These are phyloP conservation scores for Cavia porcellus DNA, from an alignment of 2,113 vertebrate genomes.

Conservation along the genomic window DNA sequence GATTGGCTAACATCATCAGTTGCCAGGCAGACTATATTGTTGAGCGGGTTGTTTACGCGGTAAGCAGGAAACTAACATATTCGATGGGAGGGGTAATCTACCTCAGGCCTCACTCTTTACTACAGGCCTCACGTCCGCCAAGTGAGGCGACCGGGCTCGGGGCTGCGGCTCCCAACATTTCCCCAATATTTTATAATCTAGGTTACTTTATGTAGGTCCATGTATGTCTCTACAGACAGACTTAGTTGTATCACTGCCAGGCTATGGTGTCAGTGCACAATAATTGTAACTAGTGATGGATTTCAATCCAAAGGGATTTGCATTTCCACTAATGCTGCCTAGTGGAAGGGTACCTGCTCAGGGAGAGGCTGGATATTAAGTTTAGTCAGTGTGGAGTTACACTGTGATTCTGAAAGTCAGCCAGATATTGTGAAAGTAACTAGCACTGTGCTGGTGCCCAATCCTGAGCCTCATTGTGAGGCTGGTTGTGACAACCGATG, in stretches of 20 bases:
- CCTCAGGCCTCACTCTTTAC: too few species aligned
- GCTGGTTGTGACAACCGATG: neutral
- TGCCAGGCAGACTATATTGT: too few species aligned
- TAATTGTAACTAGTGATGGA: neutral
- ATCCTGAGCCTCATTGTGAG: neutral
- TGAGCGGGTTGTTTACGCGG: too few species aligned
- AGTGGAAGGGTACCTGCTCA: neutral
- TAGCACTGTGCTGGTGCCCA: neutral
- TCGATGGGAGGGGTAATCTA: too few species aligned
- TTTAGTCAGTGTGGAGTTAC: neutral
- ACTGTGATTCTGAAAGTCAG: neutral
- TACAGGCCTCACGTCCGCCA: too few species aligned
- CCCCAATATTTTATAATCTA: neutral
- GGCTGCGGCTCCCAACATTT: too few species aligned
- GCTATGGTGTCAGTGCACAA: neutral
- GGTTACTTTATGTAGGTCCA: neutral
- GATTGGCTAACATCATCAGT: too few species aligned
- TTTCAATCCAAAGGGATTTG: neutral
- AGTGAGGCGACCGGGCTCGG: too few species aligned
- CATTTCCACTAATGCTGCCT: neutral
- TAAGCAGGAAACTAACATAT: too few species aligned
- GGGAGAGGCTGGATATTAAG: neutral
- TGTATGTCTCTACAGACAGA: neutral
- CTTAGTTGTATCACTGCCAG: neutral
- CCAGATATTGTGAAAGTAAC: conserved; percentile 4